These are phyloP conservation scores for Andricus quercusramuli DNA, from an alignment of 2,888 invertebrate species.

Conservation along the genomic window DNA sequence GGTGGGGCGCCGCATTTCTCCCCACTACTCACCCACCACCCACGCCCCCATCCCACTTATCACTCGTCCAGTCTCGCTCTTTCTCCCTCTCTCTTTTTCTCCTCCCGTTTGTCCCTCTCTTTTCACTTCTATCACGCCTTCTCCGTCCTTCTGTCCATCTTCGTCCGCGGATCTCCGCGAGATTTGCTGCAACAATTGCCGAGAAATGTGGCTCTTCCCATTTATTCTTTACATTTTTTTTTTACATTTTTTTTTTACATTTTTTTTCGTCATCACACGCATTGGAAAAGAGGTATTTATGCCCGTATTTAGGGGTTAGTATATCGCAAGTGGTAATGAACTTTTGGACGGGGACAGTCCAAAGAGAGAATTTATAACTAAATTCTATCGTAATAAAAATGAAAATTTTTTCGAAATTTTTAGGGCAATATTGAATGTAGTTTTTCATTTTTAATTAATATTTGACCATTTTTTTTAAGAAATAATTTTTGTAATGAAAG, in stretches of 20 bases:
- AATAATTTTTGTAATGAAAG: no score
- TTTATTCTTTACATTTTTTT: constrained; percentile 7
- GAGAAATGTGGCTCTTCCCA: constrained; percentile 2
- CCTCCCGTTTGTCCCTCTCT: constrained; percentile 53
- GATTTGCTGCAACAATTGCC: constrained; percentile 42
- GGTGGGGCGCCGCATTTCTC: constrained; percentile 57
- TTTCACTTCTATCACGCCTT: constrained; percentile 56
- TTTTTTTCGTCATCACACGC: not conserved
- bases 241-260: no score
- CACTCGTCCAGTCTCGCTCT: constrained; percentile 43
- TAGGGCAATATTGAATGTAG: no score
- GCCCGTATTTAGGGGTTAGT: no score
- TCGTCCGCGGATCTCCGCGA: constrained; percentile 51
- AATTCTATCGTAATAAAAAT: no score
- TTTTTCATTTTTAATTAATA: no score
- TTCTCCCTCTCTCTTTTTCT: constrained; percentile 27
- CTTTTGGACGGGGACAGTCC: no score
- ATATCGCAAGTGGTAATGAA: no score
- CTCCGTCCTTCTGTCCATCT: constrained; percentile 57
- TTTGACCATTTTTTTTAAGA: no score
- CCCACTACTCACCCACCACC: constrained; percentile 65
- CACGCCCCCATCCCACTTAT: constrained; percentile 76
- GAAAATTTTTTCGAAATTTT: no score
- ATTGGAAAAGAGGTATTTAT: no score
- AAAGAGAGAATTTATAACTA: no score